Base-by-base conservation (phyloP, 1,140 invertebrate species). In the Chironomus tepperi region DNA sequence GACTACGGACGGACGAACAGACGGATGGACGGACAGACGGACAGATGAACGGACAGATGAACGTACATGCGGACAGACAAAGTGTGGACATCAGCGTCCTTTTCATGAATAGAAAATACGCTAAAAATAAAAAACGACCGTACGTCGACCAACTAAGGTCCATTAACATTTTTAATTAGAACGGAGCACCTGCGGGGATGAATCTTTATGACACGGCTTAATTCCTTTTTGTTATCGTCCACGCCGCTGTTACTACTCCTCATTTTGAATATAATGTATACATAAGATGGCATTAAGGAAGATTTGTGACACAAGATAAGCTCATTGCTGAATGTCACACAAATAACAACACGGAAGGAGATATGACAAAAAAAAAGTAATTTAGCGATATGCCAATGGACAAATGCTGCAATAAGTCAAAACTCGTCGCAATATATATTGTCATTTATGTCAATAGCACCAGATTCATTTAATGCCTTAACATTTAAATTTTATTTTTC, bases 121-220 rank as follows among this genome's bases (percentile, higher is more conserved):
- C n/a, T n/a, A n/a, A 34, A 2, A 34, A 34, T 34, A 34, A 34
- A 34, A 34, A 34, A 34, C 24, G 24, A 34, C 24, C 24, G 5
- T 2, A 34, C 24, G 24, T 34, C 24, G 24, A 34, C 24, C 43
- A 15, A 47, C 43, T 15, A 47, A 47, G 43, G 43, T 47, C 43
- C 43, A 47, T 47, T 47, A 47, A 47, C 43, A 47, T 47, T 47
- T 47, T 47, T 47, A 47, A 47, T 47, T 47, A 47, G 43, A 47
- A 15, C 43, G 8, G 15, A 47, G 43, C 43, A 47, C 43, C 43
- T 47, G 43, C 43, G 43, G 43, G 43, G 43, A 47, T 47, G 15
- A 47, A 47, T 10, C 43, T 47, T 47, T 47, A 47, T 47, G 2
- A 8, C 43, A 47, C 8, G 43, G 43, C 43, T 47, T 47, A 10